These are phyloP conservation scores for Lampris megalopsis DNA, from an alignment of 2,113 vertebrate genomes.

Conservation along the genomic window DNA sequence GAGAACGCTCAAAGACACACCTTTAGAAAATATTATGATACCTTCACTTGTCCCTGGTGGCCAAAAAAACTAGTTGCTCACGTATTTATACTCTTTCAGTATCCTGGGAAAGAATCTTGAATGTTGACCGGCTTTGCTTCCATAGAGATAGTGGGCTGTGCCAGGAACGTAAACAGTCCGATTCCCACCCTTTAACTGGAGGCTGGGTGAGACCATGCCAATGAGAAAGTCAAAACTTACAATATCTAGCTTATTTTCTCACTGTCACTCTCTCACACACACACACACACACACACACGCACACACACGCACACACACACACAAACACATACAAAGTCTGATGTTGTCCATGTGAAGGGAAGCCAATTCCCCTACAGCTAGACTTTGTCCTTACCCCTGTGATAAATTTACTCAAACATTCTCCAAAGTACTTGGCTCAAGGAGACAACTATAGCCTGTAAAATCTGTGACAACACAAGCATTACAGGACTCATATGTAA, in stretches of 20 bases:
- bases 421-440: constrained; percentile 14
- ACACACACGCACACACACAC: constrained; percentile 2
- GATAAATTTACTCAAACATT: constrained; percentile 33
- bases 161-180: constrained; percentile 41
- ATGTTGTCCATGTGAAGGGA: constrained; percentile 3
- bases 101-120: constrained; percentile 38
- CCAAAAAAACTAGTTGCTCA: constrained; percentile 54
- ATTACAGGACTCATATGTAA: constrained; percentile 13
- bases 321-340: background rate
- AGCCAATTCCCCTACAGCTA: constrained; percentile 21
- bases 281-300: background rate
- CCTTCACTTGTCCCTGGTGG: constrained; percentile 54
- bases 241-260: background rate
- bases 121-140: constrained; percentile 59
- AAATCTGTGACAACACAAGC: constrained; percentile 26
- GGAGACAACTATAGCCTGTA: background rate
- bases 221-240: background rate
- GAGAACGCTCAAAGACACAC: constrained; percentile 66
- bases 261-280: background rate
- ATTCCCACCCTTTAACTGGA: constrained; percentile 33
- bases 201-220: constrained; percentile 12
- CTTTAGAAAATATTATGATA: constrained; percentile 78
- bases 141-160: constrained; percentile 42
- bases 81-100: constrained; percentile 34
- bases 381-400: constrained; percentile 10